A percentile compares a stretch with the other conserved stretches of the same genome.
Evolutionary conservation across 2,888 invertebrate species (phyloP).

Genomic region (Cyrtodaria siliqua): DNA sequence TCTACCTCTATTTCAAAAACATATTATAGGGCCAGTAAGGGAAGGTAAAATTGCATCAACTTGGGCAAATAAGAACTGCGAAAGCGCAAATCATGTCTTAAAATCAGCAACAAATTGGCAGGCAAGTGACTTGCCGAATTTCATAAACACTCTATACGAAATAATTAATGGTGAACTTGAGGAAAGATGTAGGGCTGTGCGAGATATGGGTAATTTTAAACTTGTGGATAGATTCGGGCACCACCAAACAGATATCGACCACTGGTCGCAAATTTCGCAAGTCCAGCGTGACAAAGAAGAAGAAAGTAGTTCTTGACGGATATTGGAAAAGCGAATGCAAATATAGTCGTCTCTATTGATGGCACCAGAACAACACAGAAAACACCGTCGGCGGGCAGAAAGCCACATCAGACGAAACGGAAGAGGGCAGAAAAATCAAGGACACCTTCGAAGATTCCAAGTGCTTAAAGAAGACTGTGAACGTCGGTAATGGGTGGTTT

Average conservation of each 20-base stretch:
- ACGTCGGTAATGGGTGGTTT: too few species aligned
- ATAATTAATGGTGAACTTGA: conserved; percentile 10
- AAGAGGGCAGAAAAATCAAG: conserved; percentile 2
- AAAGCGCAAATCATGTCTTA: conserved; percentile 43
- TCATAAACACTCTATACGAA: conserved; percentile 10
- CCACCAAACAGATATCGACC: conserved; percentile 17
- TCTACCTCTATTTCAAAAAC: conserved; percentile 2
- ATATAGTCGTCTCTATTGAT: conserved; percentile 17
- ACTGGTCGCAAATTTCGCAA: not conserved
- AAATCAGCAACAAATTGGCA: conserved; percentile 29
- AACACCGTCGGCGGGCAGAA: conserved; percentile 25
- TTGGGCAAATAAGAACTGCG: conserved; percentile 35
- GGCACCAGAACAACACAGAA: conserved; percentile 4
- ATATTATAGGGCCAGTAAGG: conserved; percentile 14
- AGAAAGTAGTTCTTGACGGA: not conserved
- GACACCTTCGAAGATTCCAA: too few species aligned
- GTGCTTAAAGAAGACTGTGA: too few species aligned
- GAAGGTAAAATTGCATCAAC: not conserved
- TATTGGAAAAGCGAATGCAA: conserved; percentile 5
- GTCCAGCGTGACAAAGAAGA: not conserved
- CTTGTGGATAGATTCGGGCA: not conserved
- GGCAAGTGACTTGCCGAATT: conserved; percentile 16
- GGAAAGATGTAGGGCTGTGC: conserved; percentile 21
- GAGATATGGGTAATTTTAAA: conserved; percentile 10
- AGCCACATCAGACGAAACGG: conserved; percentile 27